Conservation (phyloP, 2,888 invertebrate genomes). For the Strigamia crassipes region DNA sequence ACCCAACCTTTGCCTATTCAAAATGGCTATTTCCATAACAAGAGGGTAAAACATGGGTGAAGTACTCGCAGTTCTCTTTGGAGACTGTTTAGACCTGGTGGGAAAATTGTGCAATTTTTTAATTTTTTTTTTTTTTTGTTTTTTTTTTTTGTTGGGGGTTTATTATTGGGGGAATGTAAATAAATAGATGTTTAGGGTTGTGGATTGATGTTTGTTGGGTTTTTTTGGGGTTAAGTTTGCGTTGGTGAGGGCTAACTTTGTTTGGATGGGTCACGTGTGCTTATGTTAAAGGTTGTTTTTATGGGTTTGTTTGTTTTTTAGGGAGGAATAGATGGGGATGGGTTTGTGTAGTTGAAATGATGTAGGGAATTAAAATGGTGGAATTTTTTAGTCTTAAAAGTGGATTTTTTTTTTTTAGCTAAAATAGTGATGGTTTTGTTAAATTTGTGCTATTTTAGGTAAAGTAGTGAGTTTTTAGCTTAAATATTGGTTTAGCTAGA, state of each 20-base stretch:
- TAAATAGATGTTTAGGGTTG: neutral
- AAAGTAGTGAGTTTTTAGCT: no score
- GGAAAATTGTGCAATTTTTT: neutral
- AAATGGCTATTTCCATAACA: constrained; percentile 11
- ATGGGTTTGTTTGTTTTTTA: neutral
- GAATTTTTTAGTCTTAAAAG: no score
- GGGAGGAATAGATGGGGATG: neutral
- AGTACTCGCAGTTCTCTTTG: neutral
- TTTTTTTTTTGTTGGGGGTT: neutral
- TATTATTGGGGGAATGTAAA: neutral
- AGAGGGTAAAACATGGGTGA: constrained; percentile 7
- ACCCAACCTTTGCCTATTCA: constrained; percentile 2
- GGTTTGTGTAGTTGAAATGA: no score
- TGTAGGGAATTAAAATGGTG: neutral
- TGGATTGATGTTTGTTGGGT: neutral
- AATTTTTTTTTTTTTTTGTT: neutral
- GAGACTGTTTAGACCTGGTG: neutral
- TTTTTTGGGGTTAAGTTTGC: neutral
- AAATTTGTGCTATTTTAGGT: no score
- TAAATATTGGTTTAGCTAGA: no score
- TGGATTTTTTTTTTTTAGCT: no score
- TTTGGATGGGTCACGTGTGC: neutral
- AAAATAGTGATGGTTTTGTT: no score
- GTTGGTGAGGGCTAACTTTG: neutral
- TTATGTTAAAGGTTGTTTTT: neutral